Evolutionary conservation across 2,888 invertebrate genomes (phyloP).

Genomic region (Cylindroiulus punctatus): DNA sequence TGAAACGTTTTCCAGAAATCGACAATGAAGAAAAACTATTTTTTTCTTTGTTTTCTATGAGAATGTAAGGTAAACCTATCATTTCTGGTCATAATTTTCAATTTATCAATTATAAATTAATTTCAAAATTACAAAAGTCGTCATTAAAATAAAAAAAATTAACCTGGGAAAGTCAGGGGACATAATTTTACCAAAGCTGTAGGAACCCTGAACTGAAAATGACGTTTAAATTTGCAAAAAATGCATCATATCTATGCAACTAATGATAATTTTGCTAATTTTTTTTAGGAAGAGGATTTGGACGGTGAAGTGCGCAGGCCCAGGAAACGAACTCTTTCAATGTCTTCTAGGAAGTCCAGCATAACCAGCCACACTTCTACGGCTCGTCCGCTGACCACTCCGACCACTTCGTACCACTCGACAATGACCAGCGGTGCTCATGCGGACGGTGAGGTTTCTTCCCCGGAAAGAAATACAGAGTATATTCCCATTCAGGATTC

Average conservation of each 20-base stretch:
- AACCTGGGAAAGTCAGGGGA: too few relatives aligned
- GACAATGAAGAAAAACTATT: too few relatives aligned
- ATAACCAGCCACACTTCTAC: slow-evolving; percentile 57
- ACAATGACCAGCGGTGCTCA: slow-evolving; percentile 24
- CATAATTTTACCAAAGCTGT: too few relatives aligned
- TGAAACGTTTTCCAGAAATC: too few relatives aligned
- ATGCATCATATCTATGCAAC: background rate
- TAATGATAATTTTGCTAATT: slow-evolving; percentile 17
- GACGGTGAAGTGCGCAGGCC: slow-evolving; percentile 64
- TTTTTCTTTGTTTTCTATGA: too few relatives aligned
- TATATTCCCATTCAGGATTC: slow-evolving; percentile 19
- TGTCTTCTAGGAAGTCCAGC: slow-evolving; percentile 57
- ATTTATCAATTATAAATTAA: too few relatives aligned
- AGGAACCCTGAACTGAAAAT: too few relatives aligned
- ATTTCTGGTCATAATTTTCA: too few relatives aligned
- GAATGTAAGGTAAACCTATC: too few relatives aligned
- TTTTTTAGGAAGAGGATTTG: slow-evolving; percentile 64
- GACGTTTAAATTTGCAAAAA: too few relatives aligned
- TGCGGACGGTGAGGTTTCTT: slow-evolving; percentile 11
- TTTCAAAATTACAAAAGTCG: too few relatives aligned
- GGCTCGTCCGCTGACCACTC: slow-evolving; percentile 58
- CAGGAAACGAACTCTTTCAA: slow-evolving; percentile 62
- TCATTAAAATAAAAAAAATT: too few relatives aligned
- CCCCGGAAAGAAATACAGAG: background rate
- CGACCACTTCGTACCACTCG: slow-evolving; percentile 58